phyloP scores from a whole-genome alignment of 2,888 invertebrate genomes.

The Nomada flava region DNA sequence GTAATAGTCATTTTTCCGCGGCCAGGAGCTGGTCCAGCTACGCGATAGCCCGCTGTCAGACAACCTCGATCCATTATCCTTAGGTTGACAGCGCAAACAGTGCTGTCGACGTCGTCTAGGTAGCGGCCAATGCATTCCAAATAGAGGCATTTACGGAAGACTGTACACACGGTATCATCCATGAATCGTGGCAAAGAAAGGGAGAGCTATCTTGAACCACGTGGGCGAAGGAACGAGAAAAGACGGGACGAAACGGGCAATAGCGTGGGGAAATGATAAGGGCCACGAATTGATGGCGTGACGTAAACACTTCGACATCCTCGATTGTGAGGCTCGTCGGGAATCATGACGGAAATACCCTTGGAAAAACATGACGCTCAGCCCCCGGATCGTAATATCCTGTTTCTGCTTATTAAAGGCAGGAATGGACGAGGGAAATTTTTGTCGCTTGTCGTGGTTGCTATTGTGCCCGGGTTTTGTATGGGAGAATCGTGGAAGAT shows the following conservation, averaged over 20 bases:
- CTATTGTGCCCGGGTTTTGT: neutral
- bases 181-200: neutral
- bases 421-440: neutral
- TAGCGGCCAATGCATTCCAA: slow-evolving; percentile 82
- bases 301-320: slow-evolving; percentile 60
- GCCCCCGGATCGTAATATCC: neutral
- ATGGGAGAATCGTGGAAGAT: neutral
- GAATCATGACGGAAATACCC: slow-evolving; percentile 67
- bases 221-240: neutral
- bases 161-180: slow-evolving; percentile 33
- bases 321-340: slow-evolving; percentile 20
- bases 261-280: slow-evolving; percentile 14
- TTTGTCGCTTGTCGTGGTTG: neutral
- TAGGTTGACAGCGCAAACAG: slow-evolving; percentile 80
- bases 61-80: slow-evolving; percentile 80
- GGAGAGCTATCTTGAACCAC: neutral
- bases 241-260: neutral
- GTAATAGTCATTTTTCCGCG: slow-evolving; percentile 71
- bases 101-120: slow-evolving; percentile 69
- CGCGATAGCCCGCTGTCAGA: slow-evolving; percentile 56
- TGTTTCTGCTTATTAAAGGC: neutral
- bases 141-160: slow-evolving; percentile 71
- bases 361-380: neutral
- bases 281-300: slow-evolving; percentile 19
- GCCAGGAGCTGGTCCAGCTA: slow-evolving; percentile 10